Percentiles rank a stretch among this genome's conserved stretches.
phyloP scores from a whole-genome alignment of 2,888 invertebrate species.

The Lissonota sp. region DNA sequence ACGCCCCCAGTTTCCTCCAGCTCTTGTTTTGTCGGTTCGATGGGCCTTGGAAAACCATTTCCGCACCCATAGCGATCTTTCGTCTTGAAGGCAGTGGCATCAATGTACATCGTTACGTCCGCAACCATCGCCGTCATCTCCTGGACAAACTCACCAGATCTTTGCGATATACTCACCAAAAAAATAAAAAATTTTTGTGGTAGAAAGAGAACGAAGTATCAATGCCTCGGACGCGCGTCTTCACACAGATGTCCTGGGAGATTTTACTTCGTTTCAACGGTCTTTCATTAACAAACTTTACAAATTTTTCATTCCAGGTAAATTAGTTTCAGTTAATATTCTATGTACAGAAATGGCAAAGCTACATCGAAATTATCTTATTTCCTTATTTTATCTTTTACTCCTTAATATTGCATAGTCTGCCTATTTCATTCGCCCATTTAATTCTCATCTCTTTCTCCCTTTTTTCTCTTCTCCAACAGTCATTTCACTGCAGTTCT shows the following conservation, averaged over 20 bases:
- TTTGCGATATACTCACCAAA: conserved; percentile 11
- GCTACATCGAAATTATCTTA: too few relatives aligned
- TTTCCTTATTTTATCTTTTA: too few relatives aligned
- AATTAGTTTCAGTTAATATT: too few relatives aligned
- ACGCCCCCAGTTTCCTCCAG: conserved; percentile 25
- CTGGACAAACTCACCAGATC: conserved; percentile 1
- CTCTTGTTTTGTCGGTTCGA: conserved; percentile 37
- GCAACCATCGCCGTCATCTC: neutral
- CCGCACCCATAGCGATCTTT: conserved; percentile 2
- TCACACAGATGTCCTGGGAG: too few relatives aligned
- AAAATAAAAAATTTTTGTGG: conserved; percentile 16
- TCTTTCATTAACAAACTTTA: too few relatives aligned
- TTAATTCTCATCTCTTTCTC: conserved; percentile 2
- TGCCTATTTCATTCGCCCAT: neutral
- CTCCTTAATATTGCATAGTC: conserved; percentile 6
- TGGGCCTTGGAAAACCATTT: neutral
- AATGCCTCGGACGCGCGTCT: neutral
- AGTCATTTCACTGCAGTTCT: conserved; percentile 1
- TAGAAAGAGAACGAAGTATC: neutral
- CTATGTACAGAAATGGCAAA: too few relatives aligned
- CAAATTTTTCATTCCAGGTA: too few relatives aligned
- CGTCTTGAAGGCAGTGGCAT: neutral
- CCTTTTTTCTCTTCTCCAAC: neutral
- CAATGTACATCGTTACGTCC: neutral
- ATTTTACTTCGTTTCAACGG: too few relatives aligned